A percentile compares a stretch with the other conserved stretches of the same genome.
Evolutionary conservation across 2,113 vertebrate genomes (phyloP).

Genomic region (Chaetura pelagica): DNA sequence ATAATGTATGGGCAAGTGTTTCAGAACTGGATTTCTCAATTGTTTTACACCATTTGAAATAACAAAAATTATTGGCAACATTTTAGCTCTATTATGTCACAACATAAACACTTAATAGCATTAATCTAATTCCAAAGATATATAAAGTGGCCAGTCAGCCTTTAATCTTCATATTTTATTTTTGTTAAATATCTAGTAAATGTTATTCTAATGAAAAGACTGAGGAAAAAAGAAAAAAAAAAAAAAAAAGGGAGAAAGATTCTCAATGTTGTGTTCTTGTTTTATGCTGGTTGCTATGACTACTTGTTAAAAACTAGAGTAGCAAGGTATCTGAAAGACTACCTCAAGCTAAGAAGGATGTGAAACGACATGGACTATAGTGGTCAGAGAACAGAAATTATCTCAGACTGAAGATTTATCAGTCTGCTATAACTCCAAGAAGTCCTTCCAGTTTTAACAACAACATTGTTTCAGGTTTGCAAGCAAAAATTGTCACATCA

Average conservation of each 20-base stretch:
- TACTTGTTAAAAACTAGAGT: background rate
- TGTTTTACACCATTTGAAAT: background rate
- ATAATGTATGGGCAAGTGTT: background rate
- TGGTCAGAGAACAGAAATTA: background rate
- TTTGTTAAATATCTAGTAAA: background rate
- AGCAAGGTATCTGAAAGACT: background rate
- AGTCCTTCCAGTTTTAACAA: background rate
- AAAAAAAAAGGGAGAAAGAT: background rate
- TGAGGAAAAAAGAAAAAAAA: too few relatives aligned
- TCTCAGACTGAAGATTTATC: background rate
- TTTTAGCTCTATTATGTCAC: background rate
- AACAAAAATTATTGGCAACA: background rate
- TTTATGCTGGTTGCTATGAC: background rate
- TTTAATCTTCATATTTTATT: background rate
- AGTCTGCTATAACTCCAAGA: background rate
- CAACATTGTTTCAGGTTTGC: background rate
- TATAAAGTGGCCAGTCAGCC: background rate
- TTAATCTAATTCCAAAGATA: background rate
- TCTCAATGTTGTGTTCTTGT: background rate
- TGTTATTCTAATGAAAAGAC: background rate
- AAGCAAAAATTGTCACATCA: background rate
- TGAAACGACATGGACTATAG: background rate
- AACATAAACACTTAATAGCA: background rate
- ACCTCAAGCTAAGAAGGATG: background rate
- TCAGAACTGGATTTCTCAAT: background rate